Evolutionary conservation across 2,888 invertebrate species (phyloP).

Genomic region (Podabrus alpinus): DNA sequence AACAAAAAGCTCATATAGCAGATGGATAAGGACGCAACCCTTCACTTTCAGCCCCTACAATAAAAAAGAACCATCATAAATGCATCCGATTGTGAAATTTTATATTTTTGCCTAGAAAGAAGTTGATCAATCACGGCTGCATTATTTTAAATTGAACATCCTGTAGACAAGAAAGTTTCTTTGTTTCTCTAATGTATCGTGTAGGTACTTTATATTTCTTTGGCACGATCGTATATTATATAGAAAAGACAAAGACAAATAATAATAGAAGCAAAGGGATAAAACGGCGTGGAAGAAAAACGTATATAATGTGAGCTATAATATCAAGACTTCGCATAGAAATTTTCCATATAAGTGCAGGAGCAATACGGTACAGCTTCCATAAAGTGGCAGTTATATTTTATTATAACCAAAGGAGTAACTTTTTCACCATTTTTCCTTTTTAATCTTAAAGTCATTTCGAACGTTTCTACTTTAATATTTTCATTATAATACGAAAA

Average conservation of each 20-base stretch:
- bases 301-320: conserved; percentile 11
- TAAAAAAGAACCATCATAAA: background rate
- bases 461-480: background rate
- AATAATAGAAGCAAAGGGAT: conserved; percentile 5
- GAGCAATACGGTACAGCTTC: conserved; percentile 19
- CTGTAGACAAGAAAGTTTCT: conserved; percentile 6
- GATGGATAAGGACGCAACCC: background rate
- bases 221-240: conserved; percentile 1
- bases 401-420: conserved; percentile 10
- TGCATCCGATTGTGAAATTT: background rate
- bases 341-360: conserved; percentile 23
- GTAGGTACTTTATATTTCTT: conserved; percentile 3
- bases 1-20: background rate
- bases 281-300: conserved; percentile 10
- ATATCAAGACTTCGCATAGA: conserved; percentile 12
- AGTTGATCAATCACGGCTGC: background rate
- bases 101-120: background rate
- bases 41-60: background rate
- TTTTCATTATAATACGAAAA: background rate
- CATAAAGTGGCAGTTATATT: conserved; percentile 20
- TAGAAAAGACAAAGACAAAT: conserved; percentile 15
- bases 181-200: conserved; percentile 13
- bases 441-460: background rate
- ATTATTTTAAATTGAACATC: conserved; percentile 5
- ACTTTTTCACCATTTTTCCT: conserved; percentile 3